These are phyloP conservation scores for Clarias magur DNA, from an alignment of 2,113 vertebrate genomes.

Conservation along the genomic window DNA sequence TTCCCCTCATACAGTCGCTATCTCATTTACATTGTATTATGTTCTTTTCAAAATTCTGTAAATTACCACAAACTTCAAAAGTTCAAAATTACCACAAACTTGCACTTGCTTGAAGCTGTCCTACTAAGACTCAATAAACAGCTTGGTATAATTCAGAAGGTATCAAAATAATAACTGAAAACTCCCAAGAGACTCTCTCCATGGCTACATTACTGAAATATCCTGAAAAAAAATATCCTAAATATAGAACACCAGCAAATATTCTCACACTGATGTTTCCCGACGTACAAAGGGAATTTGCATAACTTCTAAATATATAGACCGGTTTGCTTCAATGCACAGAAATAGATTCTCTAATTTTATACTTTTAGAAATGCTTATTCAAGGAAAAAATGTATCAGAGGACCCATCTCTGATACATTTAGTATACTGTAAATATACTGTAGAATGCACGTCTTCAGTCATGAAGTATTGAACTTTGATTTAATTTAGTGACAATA, in stretches of 20 bases:
- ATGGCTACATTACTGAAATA: neutral
- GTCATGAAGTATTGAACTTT: neutral
- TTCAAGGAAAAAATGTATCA: neutral
- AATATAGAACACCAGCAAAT: neutral
- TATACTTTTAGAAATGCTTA: neutral
- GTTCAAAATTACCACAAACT: constrained; percentile 2
- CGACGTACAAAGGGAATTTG: neutral
- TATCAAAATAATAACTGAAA: constrained; percentile 13
- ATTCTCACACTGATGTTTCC: neutral
- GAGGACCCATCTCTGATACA: neutral
- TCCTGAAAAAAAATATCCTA: neutral
- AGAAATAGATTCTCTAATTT: neutral
- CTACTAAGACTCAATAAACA: constrained; percentile 4
- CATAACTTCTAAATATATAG: neutral
- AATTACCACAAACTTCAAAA: neutral
- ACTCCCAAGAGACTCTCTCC: neutral
- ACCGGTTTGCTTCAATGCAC: neutral
- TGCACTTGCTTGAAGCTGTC: neutral
- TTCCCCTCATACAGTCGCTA: constrained; percentile 9
- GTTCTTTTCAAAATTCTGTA: constrained; percentile 5
- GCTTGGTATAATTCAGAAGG: constrained; percentile 4
- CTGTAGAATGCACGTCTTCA: neutral
- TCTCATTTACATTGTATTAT: constrained; percentile 6
- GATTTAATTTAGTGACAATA: constrained; percentile 16
- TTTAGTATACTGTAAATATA: neutral